These are phyloP conservation scores for Pollenia angustigena DNA, from an alignment of 2,888 invertebrate genomes.

Conservation along the genomic window DNA sequence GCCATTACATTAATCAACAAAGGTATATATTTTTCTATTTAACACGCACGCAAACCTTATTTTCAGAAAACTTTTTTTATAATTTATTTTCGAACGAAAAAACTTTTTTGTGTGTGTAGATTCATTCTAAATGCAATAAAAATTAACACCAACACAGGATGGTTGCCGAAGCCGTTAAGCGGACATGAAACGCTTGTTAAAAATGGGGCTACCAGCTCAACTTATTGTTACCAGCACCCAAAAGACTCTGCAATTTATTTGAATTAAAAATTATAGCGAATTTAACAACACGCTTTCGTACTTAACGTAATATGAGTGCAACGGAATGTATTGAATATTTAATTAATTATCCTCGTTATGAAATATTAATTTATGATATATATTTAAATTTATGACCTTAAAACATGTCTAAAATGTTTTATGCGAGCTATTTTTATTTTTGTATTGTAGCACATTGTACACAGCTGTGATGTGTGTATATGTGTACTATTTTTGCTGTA, in stretches of 20 bases:
- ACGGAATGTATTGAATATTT: constrained; percentile 61
- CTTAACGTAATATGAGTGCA: constrained; percentile 35
- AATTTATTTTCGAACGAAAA: not conserved
- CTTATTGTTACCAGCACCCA: no score
- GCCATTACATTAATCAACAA: no score
- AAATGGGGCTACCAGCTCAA: not conserved
- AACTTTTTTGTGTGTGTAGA: not conserved
- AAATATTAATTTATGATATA: constrained; percentile 41
- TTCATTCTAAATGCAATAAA: constrained; percentile 31
- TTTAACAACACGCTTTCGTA: constrained; percentile 49
- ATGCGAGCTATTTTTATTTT: not conserved
- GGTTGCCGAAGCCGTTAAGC: not conserved
- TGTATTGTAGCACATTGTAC: not conserved
- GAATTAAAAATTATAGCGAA: constrained; percentile 21
- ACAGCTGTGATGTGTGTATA: constrained; percentile 17
- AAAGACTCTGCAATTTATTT: not conserved
- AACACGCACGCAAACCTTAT: constrained; percentile 42
- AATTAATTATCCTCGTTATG: constrained; percentile 65
- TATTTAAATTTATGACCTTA: constrained; percentile 48
- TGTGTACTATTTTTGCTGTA: not conserved
- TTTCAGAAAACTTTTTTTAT: not conserved
- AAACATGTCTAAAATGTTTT: constrained; percentile 24
- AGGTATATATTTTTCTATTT: no score
- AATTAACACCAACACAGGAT: constrained; percentile 33
- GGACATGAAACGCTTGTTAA: constrained; percentile 13